phyloP scores from a whole-genome alignment of 1,140 invertebrate genomes.

The Thaumetopoea pityocampa region DNA sequence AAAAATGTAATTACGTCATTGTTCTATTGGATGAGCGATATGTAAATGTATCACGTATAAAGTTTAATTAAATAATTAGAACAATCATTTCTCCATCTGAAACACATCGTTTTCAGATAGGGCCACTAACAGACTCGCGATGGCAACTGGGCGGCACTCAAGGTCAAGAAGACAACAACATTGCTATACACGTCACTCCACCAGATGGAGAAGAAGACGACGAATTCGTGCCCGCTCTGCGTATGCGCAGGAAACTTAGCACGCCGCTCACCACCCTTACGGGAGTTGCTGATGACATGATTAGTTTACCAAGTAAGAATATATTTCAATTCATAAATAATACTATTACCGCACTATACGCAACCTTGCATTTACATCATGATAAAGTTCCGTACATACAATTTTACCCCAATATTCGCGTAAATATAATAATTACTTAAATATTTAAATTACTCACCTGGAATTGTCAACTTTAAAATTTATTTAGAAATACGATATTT shows the following conservation, averaged over 20 bases:
- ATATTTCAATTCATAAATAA: neutral
- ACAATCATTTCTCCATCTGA: too few relatives aligned
- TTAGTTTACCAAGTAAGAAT: slow-evolving; percentile 32
- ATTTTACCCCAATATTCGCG: too few relatives aligned
- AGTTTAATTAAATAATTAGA: too few relatives aligned
- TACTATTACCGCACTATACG: neutral
- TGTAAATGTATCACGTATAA: too few relatives aligned
- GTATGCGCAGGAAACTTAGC: slow-evolving; percentile 56
- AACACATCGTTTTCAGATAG: slow-evolving; percentile 69
- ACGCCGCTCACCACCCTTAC: slow-evolving; percentile 49
- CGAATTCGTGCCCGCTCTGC: slow-evolving; percentile 53
- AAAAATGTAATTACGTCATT: too few relatives aligned
- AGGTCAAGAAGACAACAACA: slow-evolving; percentile 47
- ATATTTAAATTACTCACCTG: too few relatives aligned
- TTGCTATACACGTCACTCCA: slow-evolving; percentile 66
- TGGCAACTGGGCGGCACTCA: slow-evolving; percentile 39
- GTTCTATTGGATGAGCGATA: too few relatives aligned
- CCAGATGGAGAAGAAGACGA: slow-evolving; percentile 67
- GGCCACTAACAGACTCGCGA: slow-evolving; percentile 44
- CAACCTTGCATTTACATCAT: too few relatives aligned
- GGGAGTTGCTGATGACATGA: slow-evolving; percentile 32
- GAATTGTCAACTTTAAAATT: too few relatives aligned
- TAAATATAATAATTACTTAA: too few relatives aligned
- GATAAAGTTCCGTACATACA: too few relatives aligned
- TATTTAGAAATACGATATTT: too few relatives aligned